A percentile compares a stretch with the other conserved stretches of the same genome.
These are phyloP conservation scores for Emys orbicularis DNA, from an alignment of 2,797 vertebrate species.

Conservation along the genomic window DNA sequence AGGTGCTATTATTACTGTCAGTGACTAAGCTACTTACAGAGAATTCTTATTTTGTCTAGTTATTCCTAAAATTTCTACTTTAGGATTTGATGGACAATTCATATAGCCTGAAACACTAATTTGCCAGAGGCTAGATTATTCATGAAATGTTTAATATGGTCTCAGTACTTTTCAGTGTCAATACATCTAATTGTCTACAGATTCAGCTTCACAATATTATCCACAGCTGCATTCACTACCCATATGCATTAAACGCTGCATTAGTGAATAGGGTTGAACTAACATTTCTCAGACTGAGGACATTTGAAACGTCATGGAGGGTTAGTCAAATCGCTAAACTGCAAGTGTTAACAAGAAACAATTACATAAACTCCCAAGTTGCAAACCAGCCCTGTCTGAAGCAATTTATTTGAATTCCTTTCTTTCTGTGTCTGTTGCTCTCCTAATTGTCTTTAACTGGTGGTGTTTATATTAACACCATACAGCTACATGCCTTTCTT, in stretches of 20 bases:
- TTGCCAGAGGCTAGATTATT: constrained; percentile 30
- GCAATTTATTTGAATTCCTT: constrained; percentile 39
- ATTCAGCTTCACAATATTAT: not conserved
- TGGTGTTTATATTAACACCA: not conserved
- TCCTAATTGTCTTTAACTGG: constrained; percentile 15
- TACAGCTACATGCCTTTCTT: not conserved
- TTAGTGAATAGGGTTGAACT: not conserved
- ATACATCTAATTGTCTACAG: constrained; percentile 11
- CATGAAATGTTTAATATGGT: not conserved
- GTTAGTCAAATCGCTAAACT: constrained; percentile 58
- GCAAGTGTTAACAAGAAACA: constrained; percentile 52
- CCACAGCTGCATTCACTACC: constrained; percentile 16
- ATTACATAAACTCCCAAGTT: constrained; percentile 5
- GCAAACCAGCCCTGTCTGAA: constrained; percentile 8
- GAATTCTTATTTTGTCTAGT: constrained; percentile 3
- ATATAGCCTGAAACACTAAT: constrained; percentile 12
- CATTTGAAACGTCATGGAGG: constrained; percentile 30
- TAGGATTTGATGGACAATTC: constrained; percentile 57
- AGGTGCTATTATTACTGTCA: not conserved
- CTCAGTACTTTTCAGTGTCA: constrained; percentile 37
- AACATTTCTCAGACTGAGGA: constrained; percentile 28
- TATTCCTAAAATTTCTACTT: constrained; percentile 27
- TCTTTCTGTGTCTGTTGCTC: constrained; percentile 21
- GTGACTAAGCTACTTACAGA: constrained; percentile 41
- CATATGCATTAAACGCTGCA: not conserved